Evolutionary conservation across 2,797 vertebrate genomes (phyloP).

Genomic region (Cossypha polioptera): DNA sequence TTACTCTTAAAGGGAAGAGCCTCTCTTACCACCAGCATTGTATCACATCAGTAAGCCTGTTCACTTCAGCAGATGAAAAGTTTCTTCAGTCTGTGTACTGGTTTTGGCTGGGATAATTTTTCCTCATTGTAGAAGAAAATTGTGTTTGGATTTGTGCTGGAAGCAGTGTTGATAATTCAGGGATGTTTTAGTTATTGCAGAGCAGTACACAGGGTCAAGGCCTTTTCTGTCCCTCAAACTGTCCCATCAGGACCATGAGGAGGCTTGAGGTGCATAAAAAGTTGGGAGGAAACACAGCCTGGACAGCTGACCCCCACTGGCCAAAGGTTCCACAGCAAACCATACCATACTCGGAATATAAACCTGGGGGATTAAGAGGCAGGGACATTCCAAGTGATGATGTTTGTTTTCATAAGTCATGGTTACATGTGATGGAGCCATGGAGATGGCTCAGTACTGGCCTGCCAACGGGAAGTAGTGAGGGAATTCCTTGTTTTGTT

Average conservation of each 20-base stretch:
- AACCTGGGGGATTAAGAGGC: not conserved
- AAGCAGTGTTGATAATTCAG: not conserved
- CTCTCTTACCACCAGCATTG: not conserved
- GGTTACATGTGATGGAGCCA: not conserved
- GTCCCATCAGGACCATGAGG: not conserved
- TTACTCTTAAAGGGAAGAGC: not conserved
- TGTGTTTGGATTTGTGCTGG: not conserved
- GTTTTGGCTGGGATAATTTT: not conserved
- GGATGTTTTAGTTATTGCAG: not conserved
- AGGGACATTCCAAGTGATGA: not conserved
- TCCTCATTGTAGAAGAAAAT: not conserved
- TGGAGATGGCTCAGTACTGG: not conserved
- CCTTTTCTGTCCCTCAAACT: not conserved
- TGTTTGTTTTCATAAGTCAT: not conserved
- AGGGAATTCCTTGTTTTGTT: not conserved
- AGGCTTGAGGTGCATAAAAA: not conserved
- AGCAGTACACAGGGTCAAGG: not conserved
- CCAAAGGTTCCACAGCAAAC: not conserved
- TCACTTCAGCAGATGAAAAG: not conserved
- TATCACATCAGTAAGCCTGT: not conserved
- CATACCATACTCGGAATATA: rapidly evolving
- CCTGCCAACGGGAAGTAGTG: not conserved
- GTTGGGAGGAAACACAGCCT: not conserved
- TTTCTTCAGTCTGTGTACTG: not conserved
- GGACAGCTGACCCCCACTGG: not conserved